Evolutionary conservation across 2,113 vertebrate genomes (phyloP), one percentile per base, ranked within the genome.

Genomic region (Jaculus jaculus): DNA sequence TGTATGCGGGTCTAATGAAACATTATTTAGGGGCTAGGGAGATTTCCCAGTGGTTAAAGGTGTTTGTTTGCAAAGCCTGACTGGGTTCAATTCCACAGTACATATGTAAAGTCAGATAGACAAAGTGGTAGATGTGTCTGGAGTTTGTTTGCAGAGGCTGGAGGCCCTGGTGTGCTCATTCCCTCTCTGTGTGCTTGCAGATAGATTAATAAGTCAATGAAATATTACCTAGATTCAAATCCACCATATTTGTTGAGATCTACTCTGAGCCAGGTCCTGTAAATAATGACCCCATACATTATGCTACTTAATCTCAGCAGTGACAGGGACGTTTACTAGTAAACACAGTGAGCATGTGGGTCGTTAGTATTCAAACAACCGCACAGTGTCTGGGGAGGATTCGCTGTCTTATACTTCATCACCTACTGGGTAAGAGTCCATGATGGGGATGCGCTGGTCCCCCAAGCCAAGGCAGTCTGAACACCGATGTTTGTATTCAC

Each of bases 301-400:
- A 69, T 32, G 13, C 84, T 91, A 84, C 66, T 94, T 92, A 72
- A 77, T 32, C 8, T 66, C 61, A 85, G 71, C 51, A 79, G 66
- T 77, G 18, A 65, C 34, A 82, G 7, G 81, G 42, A 9, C 8
- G 63, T 81, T 26, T 69, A 66, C 87, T 89, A 90, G n/a, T 73
- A 73, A 80, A 28, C 54, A 69, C 28, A 60, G 84, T 51, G 63
- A 90, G 80, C 4, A 71, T 88, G 78, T 82, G 17, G 54, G 73
- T 89, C 61, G 12, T 68, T 84, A 47, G 39, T 87, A 30, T 69
- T 87, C 7, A 84, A 85, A 51, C 37, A 94, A 9, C n/a, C 17
- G 18, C 54, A 78, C 58, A 84, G 84, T 16, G 13, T 20, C 13
- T 80, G 15, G 39, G 60, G 71, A 54, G 87, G 13, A 17, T 20